These are phyloP conservation scores for Phengaris arion DNA, from an alignment of 2,888 invertebrate species.

Conservation along the genomic window DNA sequence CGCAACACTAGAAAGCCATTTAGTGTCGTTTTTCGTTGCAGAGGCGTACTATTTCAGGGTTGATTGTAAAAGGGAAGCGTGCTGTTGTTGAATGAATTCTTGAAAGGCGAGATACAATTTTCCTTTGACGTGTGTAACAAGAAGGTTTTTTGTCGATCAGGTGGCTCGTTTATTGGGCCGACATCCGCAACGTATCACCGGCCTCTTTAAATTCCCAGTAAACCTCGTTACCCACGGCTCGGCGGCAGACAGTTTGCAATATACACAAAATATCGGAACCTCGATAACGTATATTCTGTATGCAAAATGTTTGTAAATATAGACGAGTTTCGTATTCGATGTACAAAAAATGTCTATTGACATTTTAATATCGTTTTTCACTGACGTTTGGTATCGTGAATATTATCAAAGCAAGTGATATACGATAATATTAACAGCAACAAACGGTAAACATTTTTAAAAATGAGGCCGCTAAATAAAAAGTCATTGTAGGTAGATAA, in stretches of 20 bases:
- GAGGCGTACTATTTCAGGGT: constrained; percentile 19
- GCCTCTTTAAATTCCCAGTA: constrained; percentile 14
- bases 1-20: constrained; percentile 12
- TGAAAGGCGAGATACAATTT: constrained; percentile 12
- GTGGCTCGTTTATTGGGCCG: constrained; percentile 20
- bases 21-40: constrained; percentile 11
- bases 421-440: background rate
- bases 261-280: constrained; percentile 5
- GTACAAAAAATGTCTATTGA: background rate
- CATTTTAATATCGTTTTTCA: constrained; percentile 4
- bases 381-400: constrained; percentile 4
- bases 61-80: constrained; percentile 2
- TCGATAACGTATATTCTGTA: background rate
- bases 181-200: constrained; percentile 5
- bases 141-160: constrained; percentile 22
- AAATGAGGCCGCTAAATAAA: background rate
- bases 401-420: background rate
- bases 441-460: background rate
- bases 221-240: background rate
- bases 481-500: too few species aligned
- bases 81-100: constrained; percentile 13
- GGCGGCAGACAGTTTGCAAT: background rate
- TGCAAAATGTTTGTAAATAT: background rate
- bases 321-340: background rate
- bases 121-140: background rate